Base-by-base conservation (phyloP, 2,113 vertebrate species). In the Rhipidura dahli region DNA sequence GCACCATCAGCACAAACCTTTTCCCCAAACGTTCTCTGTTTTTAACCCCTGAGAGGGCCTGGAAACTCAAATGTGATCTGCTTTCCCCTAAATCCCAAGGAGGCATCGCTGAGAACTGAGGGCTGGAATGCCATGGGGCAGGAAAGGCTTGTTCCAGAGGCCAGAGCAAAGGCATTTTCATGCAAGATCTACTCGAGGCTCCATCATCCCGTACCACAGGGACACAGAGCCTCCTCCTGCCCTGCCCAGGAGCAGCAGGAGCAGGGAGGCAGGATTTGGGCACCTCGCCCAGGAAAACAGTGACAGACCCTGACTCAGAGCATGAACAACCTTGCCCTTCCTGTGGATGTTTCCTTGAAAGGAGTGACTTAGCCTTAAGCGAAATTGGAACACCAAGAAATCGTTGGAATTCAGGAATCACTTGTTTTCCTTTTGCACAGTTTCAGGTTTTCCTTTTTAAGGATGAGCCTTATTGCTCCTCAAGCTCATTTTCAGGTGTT, bases 281-380 rank as follows among this genome's bases (percentile, higher is more conserved):
- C 93, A 70, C 56, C 10, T 16, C 1, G 42, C 83, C 87, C 65
- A 44, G 53, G 83, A 87, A 18, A 33, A 64, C 60, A 33, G 60
- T 1, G 9, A 87, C 56, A 39, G 68, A 85, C 37, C 79, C 88
- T 96, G 93, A 91, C 85, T 88, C 82, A 77, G 84, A 83, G 68
- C 1, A 6, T 37, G 66, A 94, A 61, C 66, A 88, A 90, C 90
- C 65, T 87, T 93, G 76, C 51, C 71, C 76, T 86, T 96, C 92
- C 92, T 88, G 68, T 66, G 64, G 68, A 50, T 54, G 51, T 80
- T 94, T 91, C 84, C 71, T 66, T 93, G 93, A 87, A 93, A 91
- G 42, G 94, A 83, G 22, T 70, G 63, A 88, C 44, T 85, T 91
- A 39, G 47, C 82, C 59, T 77, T 13, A 66, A 66, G 50, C 39